Base-by-base conservation (phyloP, 2,797 vertebrate genomes). In the Hoplostethus atlanticus region DNA sequence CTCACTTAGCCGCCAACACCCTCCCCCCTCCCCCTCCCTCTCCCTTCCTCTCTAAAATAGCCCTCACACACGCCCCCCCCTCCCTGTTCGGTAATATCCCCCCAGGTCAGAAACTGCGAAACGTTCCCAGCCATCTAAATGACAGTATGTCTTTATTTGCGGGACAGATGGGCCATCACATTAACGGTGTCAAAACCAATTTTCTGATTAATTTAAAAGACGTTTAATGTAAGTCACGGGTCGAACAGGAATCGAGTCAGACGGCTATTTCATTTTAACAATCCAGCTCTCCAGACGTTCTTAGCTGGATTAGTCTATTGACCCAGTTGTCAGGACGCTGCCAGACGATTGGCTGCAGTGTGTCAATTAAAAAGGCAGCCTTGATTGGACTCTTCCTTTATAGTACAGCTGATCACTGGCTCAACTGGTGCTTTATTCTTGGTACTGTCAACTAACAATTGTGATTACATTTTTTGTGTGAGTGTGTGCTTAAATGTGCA, bases 131-230 rank as follows among this genome's bases (percentile, higher is more conserved):
- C 50, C 63, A 59, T 53, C 44, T 50, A 21, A 68, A 50, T 50
- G 16, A 59, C 55, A n/a, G 10, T 28, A 5, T 44, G 38, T 72
- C 52, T 80, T 71, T 44, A 53, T 76, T 66, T 47, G 21, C 6
- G 28, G 66, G 63, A 61, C 54, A 57, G 76, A 76, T 66, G 51
- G 63, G 1, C 44, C 51, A 64, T 71, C 36, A 48, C 16, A 70
- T 72, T 64, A 80, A 70, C 28, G 57, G 28, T 68, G 66, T 89
- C 77, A 75, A 76, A 78, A 74, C 59, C 57, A 77, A 81, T 89
- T 54, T 59, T 54, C 36, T 40, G 17, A n/a, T 57, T 72, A 21
- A 70, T 68, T 59, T 70, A 62, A 73, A 80, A 70, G 52, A 30
- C 42, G 17, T 73, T 63, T 28, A 60, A 62, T 34, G 13, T 15